These are phyloP conservation scores for Aythya fuligula DNA, from an alignment of 2,797 vertebrate species.

Conservation along the genomic window DNA sequence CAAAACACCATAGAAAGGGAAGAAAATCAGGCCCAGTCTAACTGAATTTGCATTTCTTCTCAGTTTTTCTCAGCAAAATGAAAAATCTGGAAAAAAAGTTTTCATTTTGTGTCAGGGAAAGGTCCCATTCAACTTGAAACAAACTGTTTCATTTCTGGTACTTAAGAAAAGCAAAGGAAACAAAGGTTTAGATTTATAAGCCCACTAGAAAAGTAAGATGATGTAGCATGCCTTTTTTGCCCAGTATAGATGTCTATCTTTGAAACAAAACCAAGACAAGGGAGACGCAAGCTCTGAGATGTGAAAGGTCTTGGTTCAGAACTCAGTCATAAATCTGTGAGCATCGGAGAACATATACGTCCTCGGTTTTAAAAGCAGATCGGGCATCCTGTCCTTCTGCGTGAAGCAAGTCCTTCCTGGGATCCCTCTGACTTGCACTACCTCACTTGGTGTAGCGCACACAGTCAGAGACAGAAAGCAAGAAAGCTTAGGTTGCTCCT, in stretches of 20 bases:
- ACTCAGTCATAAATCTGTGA: neutral
- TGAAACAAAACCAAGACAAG: neutral
- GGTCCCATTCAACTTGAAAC: slow-evolving; percentile 9
- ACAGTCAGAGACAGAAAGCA: neutral
- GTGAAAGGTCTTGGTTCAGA: neutral
- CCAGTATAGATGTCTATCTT: neutral
- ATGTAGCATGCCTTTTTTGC: neutral
- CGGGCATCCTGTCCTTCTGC: neutral
- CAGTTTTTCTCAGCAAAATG: neutral
- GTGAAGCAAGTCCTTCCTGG: neutral
- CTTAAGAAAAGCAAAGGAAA: neutral
- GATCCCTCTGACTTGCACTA: rapidly evolving
- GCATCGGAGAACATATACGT: neutral
- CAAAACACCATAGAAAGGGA: neutral
- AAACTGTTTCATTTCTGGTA: neutral
- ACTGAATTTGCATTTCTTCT: slow-evolving; percentile 1
- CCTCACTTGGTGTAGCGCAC: rapidly evolving
- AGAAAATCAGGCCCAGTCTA: neutral
- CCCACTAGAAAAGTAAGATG: neutral
- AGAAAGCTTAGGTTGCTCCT: neutral
- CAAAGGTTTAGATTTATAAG: neutral
- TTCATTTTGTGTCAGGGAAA: neutral
- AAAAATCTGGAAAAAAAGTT: neutral
- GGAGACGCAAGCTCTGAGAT: neutral
- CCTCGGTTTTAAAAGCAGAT: neutral